Evolutionary conservation across 2,888 invertebrate genomes (phyloP).

Genomic region (Drosophila nr. perissopoda): DNA sequence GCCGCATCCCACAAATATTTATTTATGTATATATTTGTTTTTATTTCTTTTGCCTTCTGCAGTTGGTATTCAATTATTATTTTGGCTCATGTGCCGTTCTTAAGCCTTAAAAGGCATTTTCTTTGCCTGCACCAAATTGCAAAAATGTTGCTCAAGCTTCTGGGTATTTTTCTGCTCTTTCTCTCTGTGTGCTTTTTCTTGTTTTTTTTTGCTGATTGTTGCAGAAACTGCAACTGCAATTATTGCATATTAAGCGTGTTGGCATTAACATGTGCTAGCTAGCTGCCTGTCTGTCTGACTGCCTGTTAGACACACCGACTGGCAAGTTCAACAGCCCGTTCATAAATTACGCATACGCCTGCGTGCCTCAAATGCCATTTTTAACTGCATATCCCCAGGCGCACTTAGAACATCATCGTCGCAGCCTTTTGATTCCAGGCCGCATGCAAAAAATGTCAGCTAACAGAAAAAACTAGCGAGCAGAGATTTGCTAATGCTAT

Average conservation of each 20-base stretch:
- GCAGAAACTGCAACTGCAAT: slow-evolving; percentile 65
- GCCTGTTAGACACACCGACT: not conserved
- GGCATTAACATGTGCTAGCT: slow-evolving; percentile 53
- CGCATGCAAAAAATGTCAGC: slow-evolving; percentile 35
- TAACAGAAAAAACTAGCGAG: slow-evolving; percentile 13
- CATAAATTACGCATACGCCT: slow-evolving; percentile 52
- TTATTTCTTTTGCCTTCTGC: slow-evolving; percentile 2
- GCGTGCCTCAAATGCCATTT: slow-evolving; percentile 63
- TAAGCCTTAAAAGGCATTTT: slow-evolving; percentile 33
- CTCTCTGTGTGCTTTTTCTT: not conserved
- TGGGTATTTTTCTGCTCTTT: no score
- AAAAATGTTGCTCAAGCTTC: slow-evolving; percentile 9
- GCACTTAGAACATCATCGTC: slow-evolving; percentile 47
- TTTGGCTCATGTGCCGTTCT: slow-evolving; percentile 13
- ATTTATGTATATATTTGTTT: not conserved
- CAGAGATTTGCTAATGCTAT: slow-evolving; percentile 3
- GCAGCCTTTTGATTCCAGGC: slow-evolving; percentile 47
- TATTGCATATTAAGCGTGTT: slow-evolving; percentile 60
- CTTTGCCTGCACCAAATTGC: slow-evolving; percentile 22
- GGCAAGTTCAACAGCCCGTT: slow-evolving; percentile 48
- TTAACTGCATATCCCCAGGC: slow-evolving; percentile 74
- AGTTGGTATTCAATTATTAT: slow-evolving; percentile 61
- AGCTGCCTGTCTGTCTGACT: not conserved
- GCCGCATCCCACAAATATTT: not conserved
- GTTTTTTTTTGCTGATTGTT: slow-evolving; percentile 46